phyloP scores from a whole-genome alignment of 2,113 vertebrate species.

The Ranitomeya variabilis region DNA sequence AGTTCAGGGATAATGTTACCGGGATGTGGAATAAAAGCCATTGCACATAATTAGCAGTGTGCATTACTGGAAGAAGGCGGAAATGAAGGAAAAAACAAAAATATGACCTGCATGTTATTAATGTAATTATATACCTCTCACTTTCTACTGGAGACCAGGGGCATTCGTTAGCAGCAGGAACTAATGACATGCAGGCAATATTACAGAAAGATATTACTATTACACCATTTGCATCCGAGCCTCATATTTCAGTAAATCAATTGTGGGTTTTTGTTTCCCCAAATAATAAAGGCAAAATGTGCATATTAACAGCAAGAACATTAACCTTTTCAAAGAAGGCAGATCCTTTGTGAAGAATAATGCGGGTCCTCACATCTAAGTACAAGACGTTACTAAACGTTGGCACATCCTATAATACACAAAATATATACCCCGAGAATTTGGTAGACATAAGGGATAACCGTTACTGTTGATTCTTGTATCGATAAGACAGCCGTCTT shows the following conservation, averaged over 20 bases:
- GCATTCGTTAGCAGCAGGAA: constrained; percentile 47
- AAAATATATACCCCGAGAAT: background rate
- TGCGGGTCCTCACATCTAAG: background rate
- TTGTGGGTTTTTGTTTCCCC: constrained; percentile 45
- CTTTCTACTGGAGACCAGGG: constrained; percentile 31
- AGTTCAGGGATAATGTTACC: constrained; percentile 1
- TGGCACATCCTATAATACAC: background rate
- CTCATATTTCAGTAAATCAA: constrained; percentile 69
- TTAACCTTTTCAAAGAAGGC: background rate
- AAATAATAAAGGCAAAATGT: background rate
- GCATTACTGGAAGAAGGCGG: constrained; percentile 46
- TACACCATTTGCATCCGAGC: constrained; percentile 60
- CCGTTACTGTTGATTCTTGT: too few species aligned
- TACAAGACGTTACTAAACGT: background rate
- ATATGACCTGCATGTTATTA: constrained; percentile 55
- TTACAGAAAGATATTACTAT: constrained; percentile 62
- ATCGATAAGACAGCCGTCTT: too few species aligned
- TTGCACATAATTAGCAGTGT: constrained; percentile 25
- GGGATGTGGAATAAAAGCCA: constrained; percentile 42
- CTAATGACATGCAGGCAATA: constrained; percentile 59
- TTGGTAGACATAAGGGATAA: too few species aligned
- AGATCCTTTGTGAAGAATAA: background rate
- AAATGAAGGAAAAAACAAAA: constrained; percentile 40
- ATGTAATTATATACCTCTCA: constrained; percentile 52
- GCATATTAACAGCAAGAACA: constrained; percentile 20